Evolutionary conservation across 2,797 vertebrate genomes (phyloP).

Genomic region (Leucoraja ocellata): DNA sequence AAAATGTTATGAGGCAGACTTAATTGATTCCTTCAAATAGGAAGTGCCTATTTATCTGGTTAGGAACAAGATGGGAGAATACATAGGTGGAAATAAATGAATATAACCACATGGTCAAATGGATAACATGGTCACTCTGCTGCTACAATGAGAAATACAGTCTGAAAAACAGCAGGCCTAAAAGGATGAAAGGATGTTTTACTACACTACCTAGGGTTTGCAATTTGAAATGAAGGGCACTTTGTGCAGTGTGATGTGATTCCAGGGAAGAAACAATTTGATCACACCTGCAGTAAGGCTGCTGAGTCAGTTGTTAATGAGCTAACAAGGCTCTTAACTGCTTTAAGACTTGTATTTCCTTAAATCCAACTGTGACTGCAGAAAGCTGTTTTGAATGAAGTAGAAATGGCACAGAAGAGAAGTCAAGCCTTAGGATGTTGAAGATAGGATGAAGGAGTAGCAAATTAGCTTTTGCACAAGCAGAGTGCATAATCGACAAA

Average conservation of each 20-base stretch:
- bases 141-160: background rate
- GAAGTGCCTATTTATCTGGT: background rate
- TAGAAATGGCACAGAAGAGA: background rate
- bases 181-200: background rate
- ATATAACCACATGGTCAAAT: background rate
- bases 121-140: background rate
- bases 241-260: background rate
- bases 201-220: no score
- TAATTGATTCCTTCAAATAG: no score
- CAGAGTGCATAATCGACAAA: background rate
- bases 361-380: constrained; percentile 21
- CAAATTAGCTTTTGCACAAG: background rate
- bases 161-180: background rate
- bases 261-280: background rate
- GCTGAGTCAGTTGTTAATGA: constrained; percentile 27
- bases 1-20: background rate
- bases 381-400: constrained; percentile 8
- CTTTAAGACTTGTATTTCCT: constrained; percentile 14
- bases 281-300: background rate
- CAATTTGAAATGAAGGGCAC: background rate
- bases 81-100: background rate
- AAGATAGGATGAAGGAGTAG: background rate
- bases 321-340: background rate
- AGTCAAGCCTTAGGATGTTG: background rate
- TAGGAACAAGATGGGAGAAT: background rate